These are phyloP conservation scores for Caenorhabditis doughertyi DNA, from an alignment of 2,888 invertebrate species.

Conservation along the genomic window DNA sequence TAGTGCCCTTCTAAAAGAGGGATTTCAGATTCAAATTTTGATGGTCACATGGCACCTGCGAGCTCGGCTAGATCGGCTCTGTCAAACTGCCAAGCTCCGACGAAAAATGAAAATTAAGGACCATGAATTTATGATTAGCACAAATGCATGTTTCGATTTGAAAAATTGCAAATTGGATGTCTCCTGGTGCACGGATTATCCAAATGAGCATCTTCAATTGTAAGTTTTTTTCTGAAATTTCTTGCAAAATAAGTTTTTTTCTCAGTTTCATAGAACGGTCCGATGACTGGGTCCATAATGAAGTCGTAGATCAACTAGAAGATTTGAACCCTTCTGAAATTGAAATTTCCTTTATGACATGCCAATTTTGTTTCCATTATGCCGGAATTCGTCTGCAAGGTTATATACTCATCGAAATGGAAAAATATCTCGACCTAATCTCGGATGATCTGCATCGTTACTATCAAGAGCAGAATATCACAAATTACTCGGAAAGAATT, in stretches of 20 bases:
- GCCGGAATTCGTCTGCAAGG: conserved; percentile 51
- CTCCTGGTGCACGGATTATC: conserved; percentile 42
- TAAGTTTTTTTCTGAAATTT: background rate
- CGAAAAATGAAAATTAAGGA: conserved; percentile 17
- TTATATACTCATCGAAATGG: conserved; percentile 24
- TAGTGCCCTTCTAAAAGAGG: background rate
- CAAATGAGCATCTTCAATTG: conserved; percentile 40
- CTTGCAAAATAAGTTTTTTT: background rate
- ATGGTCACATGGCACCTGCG: conserved; percentile 53
- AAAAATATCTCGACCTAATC: conserved; percentile 52
- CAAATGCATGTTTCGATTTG: conserved; percentile 20
- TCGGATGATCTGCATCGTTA: conserved; percentile 62
- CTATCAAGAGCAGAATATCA: conserved; percentile 40
- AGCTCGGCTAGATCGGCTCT: conserved; percentile 39
- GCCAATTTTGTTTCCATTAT: conserved; percentile 59
- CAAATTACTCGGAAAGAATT: conserved; percentile 62
- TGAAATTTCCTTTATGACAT: conserved; percentile 62
- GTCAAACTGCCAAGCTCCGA: conserved; percentile 13
- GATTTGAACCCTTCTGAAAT: conserved; percentile 42
- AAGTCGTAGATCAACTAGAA: conserved; percentile 41
- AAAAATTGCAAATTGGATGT: conserved; percentile 36
- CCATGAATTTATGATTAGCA: conserved; percentile 20
- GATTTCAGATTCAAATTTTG: conserved; percentile 50
- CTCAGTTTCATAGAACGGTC: conserved; percentile 36
- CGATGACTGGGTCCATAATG: conserved; percentile 38